Evolutionary conservation across 2,113 vertebrate species (phyloP), one percentile per base, ranked within the genome.

Genomic region (Microcebus tavaratra): DNA sequence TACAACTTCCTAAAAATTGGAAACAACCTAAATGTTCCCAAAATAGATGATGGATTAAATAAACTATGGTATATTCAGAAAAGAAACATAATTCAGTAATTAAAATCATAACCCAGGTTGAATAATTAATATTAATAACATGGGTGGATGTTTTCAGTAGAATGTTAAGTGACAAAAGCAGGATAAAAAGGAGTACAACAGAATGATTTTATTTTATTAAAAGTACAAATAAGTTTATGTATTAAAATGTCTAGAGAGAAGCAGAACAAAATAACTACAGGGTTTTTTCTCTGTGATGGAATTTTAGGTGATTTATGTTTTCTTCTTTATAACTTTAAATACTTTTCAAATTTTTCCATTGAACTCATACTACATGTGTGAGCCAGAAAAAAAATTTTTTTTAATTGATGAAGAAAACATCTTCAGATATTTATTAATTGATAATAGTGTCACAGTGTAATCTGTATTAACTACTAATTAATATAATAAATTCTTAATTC

Each of bases 1-100:
- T 88, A 55, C 21, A 89, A 31, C 48, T 29, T 76, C 55, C 36
- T 78, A 90, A 94, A 89, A 85, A 59, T 29, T 57, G 10, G 31
- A 90, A 96, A 48, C 48, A 91, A 92, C 15, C 48, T 85, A 42
- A 85, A 81, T 88, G n/a, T 48, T 31, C 61, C n/a, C 59, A 3
- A 82, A 94, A 78, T 90, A 79, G 2, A 80, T n/a, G 21, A 86
- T 7, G 92, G 18, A 27, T 79, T 96, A 73, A 83, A 73, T 80
- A 65, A 96, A 88, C n/a, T 76, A 42, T 50, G 7, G 20, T 25
- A 48, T 48, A 36, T 92, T 83, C 20, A 94, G 25, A 70, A 94
- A 89, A 93, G 27, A 91, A 89, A 50, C 4, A 80, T 29, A 93
- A 96, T 57, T 42, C 36, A 88, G 29, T 67, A 78, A 70, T 80